Evolutionary conservation across 2,888 invertebrate genomes (phyloP).

Genomic region (Metellina segmentata): DNA sequence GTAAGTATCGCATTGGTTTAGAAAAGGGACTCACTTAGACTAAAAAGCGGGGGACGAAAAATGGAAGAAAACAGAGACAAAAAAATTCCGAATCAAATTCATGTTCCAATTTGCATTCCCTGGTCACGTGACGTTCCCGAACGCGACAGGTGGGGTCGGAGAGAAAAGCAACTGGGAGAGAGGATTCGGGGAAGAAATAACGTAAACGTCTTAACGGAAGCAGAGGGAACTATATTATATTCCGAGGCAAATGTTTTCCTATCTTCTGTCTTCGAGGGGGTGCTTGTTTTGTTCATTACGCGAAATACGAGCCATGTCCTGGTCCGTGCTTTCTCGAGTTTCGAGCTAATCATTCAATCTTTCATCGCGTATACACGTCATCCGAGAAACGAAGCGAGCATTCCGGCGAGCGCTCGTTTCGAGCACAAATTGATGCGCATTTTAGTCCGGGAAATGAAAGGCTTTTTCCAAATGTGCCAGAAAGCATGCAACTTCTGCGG

Average conservation of each 20-base stretch:
- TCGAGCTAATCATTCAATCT: slow-evolving; percentile 58
- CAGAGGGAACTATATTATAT: background rate
- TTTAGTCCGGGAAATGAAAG: slow-evolving; percentile 3
- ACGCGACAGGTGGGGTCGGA: slow-evolving; percentile 67
- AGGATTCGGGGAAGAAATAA: background rate
- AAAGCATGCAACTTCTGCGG: background rate
- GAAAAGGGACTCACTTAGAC: background rate
- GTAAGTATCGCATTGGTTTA: background rate
- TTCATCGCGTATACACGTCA: slow-evolving; percentile 2
- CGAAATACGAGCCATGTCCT: background rate
- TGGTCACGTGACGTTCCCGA: slow-evolving; percentile 54
- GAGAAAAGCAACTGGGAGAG: slow-evolving; percentile 2
- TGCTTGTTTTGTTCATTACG: slow-evolving; percentile 54
- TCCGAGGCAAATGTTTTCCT: background rate
- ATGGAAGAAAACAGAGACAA: background rate
- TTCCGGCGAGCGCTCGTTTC: background rate
- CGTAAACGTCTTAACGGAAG: slow-evolving; percentile 22
- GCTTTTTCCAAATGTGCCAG: background rate
- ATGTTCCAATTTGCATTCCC: slow-evolving; percentile 74
- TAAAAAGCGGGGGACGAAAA: slow-evolving; percentile 7
- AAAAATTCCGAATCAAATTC: slow-evolving; percentile 61
- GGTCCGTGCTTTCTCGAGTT: slow-evolving; percentile 31
- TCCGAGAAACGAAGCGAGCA: background rate
- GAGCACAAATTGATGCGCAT: slow-evolving; percentile 37
- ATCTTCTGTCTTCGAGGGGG: too few species aligned